A percentile compares a stretch with the other conserved stretches of the same genome.
Conservation (phyloP, 2,113 vertebrate genomes). For the mouse (Mus musculus) region DNA sequence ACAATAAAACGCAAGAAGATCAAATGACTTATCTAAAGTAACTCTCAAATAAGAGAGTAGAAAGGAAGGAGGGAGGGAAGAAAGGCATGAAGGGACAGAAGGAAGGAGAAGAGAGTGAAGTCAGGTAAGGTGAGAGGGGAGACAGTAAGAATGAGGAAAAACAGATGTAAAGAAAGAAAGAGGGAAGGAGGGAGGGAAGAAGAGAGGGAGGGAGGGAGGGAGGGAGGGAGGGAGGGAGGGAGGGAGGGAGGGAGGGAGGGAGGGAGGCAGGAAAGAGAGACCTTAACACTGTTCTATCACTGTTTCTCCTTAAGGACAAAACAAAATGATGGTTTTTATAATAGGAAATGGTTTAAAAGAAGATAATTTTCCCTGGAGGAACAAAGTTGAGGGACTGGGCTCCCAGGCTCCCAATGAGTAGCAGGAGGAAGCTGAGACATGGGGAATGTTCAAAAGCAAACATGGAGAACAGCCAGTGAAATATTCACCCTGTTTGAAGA, state of each 20-base stretch:
- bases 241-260: too few species aligned
- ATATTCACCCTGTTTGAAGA: constrained; percentile 24
- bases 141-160: not conserved
- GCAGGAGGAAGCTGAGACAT: not conserved
- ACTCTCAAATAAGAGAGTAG: not conserved
- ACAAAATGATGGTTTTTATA: not conserved
- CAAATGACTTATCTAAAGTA: not conserved
- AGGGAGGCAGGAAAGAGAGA: too few species aligned
- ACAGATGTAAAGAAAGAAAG: accelerated
- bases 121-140: not conserved
- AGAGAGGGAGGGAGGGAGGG: too few species aligned
- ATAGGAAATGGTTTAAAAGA: not conserved
- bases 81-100: not conserved
- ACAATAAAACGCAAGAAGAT: not conserved
- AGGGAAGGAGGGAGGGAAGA: too few species aligned
- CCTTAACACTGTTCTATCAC: not conserved
- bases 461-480: not conserved
- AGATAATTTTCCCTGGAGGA: not conserved
- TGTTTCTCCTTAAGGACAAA: not conserved
- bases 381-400: not conserved
- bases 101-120: too few species aligned
- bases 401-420: not conserved
- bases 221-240: too few species aligned
- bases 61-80: not conserved
- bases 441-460: not conserved